Evolutionary conservation across 2,113 vertebrate genomes (phyloP).

Genomic region (Ardeotis arabs): DNA sequence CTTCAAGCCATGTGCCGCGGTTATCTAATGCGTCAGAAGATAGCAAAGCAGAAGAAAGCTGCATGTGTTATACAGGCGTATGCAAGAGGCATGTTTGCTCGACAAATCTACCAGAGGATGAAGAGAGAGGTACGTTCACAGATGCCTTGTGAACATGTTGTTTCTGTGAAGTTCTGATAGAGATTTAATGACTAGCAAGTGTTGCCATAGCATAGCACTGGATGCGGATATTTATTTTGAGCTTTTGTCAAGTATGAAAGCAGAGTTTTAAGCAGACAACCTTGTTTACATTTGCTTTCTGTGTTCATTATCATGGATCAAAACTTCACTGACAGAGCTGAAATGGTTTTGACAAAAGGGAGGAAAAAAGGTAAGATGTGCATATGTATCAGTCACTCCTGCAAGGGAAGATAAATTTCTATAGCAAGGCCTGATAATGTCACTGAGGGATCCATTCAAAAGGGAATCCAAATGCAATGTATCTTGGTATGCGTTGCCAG

Average conservation of each 20-base stretch:
- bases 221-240: neutral
- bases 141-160: neutral
- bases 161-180: neutral
- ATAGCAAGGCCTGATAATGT: neutral
- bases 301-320: neutral
- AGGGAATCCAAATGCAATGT: neutral
- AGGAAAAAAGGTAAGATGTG: neutral
- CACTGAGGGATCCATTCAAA: neutral
- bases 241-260: neutral
- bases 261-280: neutral
- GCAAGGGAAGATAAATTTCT: neutral
- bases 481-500: neutral
- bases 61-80: conserved; percentile 85
- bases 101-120: conserved; percentile 66
- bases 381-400: neutral
- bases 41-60: conserved; percentile 77
- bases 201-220: neutral
- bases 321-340: neutral
- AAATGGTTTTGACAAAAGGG: neutral
- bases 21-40: conserved; percentile 78
- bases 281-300: neutral
- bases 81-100: conserved; percentile 82
- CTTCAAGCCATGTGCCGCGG: conserved; percentile 84
- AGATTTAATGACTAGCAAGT: neutral
- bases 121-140: conserved; percentile 74